phyloP scores from a whole-genome alignment of 2,797 vertebrate species.

The Pangasius sanitwongsei region DNA sequence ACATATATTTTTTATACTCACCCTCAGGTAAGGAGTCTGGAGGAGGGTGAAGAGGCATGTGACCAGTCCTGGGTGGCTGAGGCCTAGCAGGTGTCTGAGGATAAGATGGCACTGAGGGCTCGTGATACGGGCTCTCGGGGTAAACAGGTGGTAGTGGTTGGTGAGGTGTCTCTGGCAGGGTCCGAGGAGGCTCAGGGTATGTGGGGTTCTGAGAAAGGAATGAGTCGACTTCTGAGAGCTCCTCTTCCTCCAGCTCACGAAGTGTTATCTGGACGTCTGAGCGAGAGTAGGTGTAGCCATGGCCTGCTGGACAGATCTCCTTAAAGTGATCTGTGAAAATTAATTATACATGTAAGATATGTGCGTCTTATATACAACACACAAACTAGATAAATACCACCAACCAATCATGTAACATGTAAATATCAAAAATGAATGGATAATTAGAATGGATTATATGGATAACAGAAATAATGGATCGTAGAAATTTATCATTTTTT shows the following conservation, averaged over 20 bases:
- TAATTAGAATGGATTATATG: not conserved
- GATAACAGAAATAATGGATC: not conserved
- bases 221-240: constrained; percentile 72
- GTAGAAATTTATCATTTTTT: not conserved
- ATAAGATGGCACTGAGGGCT: constrained; percentile 17
- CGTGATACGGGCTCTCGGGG: constrained; percentile 3
- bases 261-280: constrained; percentile 80
- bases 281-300: constrained; percentile 79
- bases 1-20: constrained; percentile 19
- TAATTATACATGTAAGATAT: not conserved
- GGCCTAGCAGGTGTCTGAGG: constrained; percentile 43
- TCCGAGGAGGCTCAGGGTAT: constrained; percentile 46
- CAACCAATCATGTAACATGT: not conserved
- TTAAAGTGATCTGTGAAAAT: constrained; percentile 76
- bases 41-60: constrained; percentile 54
- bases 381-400: not conserved
- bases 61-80: constrained; percentile 17
- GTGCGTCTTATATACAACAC: not conserved
- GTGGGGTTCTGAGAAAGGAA: constrained; percentile 45
- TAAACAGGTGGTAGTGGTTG: constrained; percentile 17
- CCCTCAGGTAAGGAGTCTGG: constrained; percentile 24
- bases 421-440: not conserved
- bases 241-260: constrained; percentile 84
- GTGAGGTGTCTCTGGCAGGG: constrained; percentile 55
- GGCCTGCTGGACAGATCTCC: constrained; percentile 82